Conservation (phyloP, 2,888 invertebrate genomes). For the Leptinotarsa juncta region DNA sequence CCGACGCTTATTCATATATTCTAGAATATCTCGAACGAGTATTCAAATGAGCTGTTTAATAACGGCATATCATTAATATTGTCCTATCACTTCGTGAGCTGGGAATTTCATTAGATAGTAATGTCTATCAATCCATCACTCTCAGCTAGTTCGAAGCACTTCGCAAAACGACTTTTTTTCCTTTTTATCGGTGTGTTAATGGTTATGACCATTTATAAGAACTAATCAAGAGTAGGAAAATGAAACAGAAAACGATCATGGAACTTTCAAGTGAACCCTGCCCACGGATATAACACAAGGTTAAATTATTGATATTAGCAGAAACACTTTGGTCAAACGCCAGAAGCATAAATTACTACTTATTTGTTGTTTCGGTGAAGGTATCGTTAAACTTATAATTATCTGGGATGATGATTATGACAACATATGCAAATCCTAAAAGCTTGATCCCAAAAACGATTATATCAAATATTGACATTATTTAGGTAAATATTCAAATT, state of each 20-base stretch:
- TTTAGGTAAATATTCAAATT: neutral
- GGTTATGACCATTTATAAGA: neutral
- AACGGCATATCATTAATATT: slow-evolving; percentile 17
- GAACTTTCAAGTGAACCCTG: neutral
- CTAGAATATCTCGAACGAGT: slow-evolving; percentile 13
- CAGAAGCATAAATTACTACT: too few species aligned
- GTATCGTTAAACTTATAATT: too few species aligned
- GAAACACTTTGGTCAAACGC: too few species aligned
- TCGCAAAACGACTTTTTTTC: neutral
- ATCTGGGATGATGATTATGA: too few species aligned
- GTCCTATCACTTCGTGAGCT: slow-evolving; percentile 9
- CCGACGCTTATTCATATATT: slow-evolving; percentile 9
- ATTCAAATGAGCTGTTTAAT: slow-evolving; percentile 19
- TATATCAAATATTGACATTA: too few species aligned
- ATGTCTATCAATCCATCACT: slow-evolving; percentile 18
- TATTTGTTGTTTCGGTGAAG: too few species aligned
- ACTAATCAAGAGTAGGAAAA: too few species aligned
- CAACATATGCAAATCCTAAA: too few species aligned
- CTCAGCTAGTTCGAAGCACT: neutral
- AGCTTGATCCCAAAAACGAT: too few species aligned
- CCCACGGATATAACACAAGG: too few species aligned
- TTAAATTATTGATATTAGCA: too few species aligned
- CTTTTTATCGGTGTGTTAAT: neutral
- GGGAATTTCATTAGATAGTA: slow-evolving; percentile 13
- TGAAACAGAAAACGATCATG: neutral